Percentiles rank a stretch among this genome's conserved stretches.
These are phyloP conservation scores for Drosophila ambigua DNA, from an alignment of 1,140 invertebrate species.

Conservation along the genomic window DNA sequence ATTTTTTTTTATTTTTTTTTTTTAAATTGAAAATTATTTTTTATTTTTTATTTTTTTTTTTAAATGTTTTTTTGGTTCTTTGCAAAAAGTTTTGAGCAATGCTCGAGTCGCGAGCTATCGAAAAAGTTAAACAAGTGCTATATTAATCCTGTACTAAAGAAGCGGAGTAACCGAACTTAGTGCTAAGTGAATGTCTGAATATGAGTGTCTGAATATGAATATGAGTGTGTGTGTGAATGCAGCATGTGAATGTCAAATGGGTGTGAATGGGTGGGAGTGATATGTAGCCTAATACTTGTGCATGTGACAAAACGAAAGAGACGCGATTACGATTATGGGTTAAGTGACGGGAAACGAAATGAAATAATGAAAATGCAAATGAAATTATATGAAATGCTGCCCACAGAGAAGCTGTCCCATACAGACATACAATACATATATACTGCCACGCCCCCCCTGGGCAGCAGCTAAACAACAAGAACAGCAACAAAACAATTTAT, in stretches of 20 bases:
- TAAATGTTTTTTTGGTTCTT: slow-evolving; percentile 14
- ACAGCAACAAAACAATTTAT: slow-evolving; percentile 31
- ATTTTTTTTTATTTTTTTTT: slow-evolving; percentile 31
- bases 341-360: slow-evolving; percentile 19
- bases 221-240: too few relatives aligned
- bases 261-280: slow-evolving; percentile 28
- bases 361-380: slow-evolving; percentile 13
- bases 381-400: slow-evolving; percentile 33
- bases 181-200: slow-evolving; percentile 17
- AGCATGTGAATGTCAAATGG: neutral
- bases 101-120: neutral
- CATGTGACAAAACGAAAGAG: slow-evolving; percentile 6
- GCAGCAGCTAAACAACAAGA: slow-evolving; percentile 32
- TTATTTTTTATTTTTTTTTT: slow-evolving; percentile 25
- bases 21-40: slow-evolving; percentile 8
- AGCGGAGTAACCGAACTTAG: slow-evolving; percentile 20
- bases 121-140: slow-evolving; percentile 67
- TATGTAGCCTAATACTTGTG: slow-evolving; percentile 12
- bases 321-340: slow-evolving; percentile 3
- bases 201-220: neutral
- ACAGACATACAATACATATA: slow-evolving; percentile 14
- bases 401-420: slow-evolving; percentile 39
- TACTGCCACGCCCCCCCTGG: slow-evolving; percentile 67
- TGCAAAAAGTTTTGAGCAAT: slow-evolving; percentile 23
- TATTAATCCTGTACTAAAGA: slow-evolving; percentile 76